Evolutionary conservation across 2,888 invertebrate species (phyloP).

Genomic region (Euzophera pinguis): DNA sequence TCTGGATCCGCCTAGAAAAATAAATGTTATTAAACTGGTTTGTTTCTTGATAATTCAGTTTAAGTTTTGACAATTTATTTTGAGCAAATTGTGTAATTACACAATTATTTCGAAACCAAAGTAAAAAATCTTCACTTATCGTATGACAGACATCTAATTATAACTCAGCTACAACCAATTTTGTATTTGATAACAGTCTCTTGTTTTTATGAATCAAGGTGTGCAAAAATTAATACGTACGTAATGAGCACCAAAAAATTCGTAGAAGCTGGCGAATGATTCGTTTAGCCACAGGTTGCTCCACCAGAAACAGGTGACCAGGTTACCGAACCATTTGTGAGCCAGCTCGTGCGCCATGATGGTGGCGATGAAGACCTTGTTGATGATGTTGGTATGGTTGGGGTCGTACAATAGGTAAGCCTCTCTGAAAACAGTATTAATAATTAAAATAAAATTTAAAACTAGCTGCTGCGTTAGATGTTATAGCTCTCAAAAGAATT

Average conservation of each 20-base stretch:
- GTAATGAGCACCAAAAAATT: constrained; percentile 82
- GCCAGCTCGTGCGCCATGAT: constrained; percentile 88
- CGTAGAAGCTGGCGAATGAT: constrained; percentile 85
- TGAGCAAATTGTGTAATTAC: too few species aligned
- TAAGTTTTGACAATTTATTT: background rate
- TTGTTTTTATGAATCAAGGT: too few species aligned
- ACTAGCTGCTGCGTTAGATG: background rate
- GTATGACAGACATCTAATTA: too few species aligned
- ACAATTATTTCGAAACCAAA: too few species aligned
- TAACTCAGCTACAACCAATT: too few species aligned
- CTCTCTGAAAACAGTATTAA: constrained; percentile 60
- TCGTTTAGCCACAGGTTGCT: constrained; percentile 86
- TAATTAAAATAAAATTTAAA: background rate
- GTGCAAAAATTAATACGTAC: constrained; percentile 45
- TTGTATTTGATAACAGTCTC: too few species aligned
- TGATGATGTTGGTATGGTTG: constrained; percentile 55
- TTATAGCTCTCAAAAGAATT: too few species aligned
- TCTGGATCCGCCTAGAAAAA: constrained; percentile 50
- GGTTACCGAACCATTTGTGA: constrained; percentile 91
- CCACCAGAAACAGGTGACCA: constrained; percentile 90
- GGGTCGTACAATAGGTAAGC: constrained; percentile 70
- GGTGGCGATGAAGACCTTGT: constrained; percentile 76
- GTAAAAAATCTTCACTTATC: too few species aligned
- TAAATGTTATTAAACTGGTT: too few species aligned
- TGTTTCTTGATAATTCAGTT: too few species aligned